phyloP scores from a whole-genome alignment of 1,140 invertebrate species.

The Mactra quadrangularis region DNA sequence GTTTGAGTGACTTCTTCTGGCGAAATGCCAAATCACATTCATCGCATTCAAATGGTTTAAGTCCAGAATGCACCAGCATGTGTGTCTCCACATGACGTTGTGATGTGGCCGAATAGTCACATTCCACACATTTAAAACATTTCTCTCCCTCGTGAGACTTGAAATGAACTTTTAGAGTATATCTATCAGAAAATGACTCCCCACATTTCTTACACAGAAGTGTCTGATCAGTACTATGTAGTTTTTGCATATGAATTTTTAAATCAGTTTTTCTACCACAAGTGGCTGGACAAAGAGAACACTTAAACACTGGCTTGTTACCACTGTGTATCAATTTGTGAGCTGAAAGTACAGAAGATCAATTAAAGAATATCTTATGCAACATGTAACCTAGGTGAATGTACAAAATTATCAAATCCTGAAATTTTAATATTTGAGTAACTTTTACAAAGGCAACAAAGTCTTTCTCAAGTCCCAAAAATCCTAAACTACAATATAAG shows the following conservation, averaged over 20 bases:
- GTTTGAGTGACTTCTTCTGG: slow-evolving; percentile 95
- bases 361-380: too few species aligned
- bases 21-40: slow-evolving; percentile 87
- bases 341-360: slow-evolving; percentile 81
- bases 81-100: slow-evolving; percentile 97
- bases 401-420: too few species aligned
- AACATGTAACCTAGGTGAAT: too few species aligned
- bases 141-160: slow-evolving; percentile 99
- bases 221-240: slow-evolving; percentile 95
- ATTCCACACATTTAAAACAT: slow-evolving; percentile 96
- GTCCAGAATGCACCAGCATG: slow-evolving; percentile 92
- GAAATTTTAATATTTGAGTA: too few species aligned
- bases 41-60: slow-evolving; percentile 82
- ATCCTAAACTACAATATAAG: too few species aligned
- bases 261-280: slow-evolving; percentile 98
- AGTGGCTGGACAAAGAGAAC: slow-evolving; percentile 97
- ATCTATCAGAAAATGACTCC: slow-evolving; percentile 95
- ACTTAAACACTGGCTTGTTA: slow-evolving; percentile 97
- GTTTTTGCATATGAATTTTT: slow-evolving; percentile 97
- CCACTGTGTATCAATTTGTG: slow-evolving; percentile 97
- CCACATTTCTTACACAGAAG: slow-evolving; percentile 96
- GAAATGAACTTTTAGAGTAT: slow-evolving; percentile 87
- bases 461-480: too few species aligned
- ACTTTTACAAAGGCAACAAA: too few species aligned
- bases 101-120: slow-evolving; percentile 96